Percentiles rank a stretch among this genome's conserved stretches.
phyloP scores from a whole-genome alignment of 2,113 vertebrate genomes.

The Carassius gibelio region DNA sequence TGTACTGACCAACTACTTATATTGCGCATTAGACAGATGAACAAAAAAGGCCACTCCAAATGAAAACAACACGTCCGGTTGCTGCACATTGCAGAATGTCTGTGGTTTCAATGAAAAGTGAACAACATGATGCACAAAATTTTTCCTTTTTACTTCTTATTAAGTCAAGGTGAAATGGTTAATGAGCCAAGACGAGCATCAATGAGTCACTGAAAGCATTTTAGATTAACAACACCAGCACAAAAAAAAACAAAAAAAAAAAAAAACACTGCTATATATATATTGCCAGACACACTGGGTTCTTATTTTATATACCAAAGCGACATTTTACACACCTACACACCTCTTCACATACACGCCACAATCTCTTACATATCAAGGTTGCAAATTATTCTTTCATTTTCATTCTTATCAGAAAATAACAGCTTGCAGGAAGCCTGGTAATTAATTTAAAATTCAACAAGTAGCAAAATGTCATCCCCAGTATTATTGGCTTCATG shows the following conservation, averaged over 20 bases:
- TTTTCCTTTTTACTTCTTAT: neutral
- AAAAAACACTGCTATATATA: neutral
- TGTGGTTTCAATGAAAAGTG: neutral
- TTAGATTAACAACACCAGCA: neutral
- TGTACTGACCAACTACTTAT: neutral
- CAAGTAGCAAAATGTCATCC: neutral
- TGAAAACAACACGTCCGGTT: neutral
- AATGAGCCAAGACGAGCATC: neutral
- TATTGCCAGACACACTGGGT: neutral
- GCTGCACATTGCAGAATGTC: neutral
- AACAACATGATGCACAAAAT: neutral
- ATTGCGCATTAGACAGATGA: neutral
- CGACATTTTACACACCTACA: neutral
- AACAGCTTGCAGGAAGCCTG: neutral
- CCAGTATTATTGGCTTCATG: neutral
- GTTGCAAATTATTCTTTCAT: no score
- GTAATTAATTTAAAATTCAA: neutral
- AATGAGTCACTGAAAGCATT: neutral
- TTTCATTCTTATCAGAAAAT: neutral
- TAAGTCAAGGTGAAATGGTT: neutral
- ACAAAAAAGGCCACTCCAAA: neutral
- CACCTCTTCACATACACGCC: neutral
- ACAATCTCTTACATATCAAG: neutral
- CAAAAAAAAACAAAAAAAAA: neutral
- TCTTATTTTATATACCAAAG: neutral